Evolutionary conservation across 2,113 vertebrate genomes (phyloP).

Genomic region (Anser cygnoides): DNA sequence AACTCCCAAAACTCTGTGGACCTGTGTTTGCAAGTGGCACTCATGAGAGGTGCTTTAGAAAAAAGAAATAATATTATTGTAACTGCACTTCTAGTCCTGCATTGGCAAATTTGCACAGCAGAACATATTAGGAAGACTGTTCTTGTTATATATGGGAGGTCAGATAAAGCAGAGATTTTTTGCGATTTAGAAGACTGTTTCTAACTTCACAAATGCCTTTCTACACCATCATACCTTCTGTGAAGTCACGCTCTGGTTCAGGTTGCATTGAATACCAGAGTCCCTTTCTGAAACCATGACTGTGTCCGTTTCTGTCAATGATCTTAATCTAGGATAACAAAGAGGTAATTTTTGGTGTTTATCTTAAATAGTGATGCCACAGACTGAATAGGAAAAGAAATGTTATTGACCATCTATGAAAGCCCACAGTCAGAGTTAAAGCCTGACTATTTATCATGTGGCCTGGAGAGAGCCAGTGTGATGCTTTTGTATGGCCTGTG

Average conservation of each 20-base stretch:
- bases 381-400: neutral
- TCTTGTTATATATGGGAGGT: neutral
- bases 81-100: neutral
- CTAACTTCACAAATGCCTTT: neutral
- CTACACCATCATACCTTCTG: neutral
- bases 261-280: neutral
- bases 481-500: neutral
- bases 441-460: neutral
- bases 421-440: neutral
- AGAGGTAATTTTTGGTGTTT: neutral
- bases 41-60: neutral
- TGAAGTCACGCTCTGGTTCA: neutral
- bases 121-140: neutral
- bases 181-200: neutral
- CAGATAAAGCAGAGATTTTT: neutral
- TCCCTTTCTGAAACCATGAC: neutral
- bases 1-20: neutral
- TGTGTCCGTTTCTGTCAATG: neutral
- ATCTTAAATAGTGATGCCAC: neutral
- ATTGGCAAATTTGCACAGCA: neutral
- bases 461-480: neutral
- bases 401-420: neutral
- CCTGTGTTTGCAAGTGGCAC: neutral
- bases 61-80: neutral
- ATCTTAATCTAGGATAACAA: neutral